phyloP scores from a whole-genome alignment of 1,140 invertebrate genomes.

The Planococcus citri region DNA sequence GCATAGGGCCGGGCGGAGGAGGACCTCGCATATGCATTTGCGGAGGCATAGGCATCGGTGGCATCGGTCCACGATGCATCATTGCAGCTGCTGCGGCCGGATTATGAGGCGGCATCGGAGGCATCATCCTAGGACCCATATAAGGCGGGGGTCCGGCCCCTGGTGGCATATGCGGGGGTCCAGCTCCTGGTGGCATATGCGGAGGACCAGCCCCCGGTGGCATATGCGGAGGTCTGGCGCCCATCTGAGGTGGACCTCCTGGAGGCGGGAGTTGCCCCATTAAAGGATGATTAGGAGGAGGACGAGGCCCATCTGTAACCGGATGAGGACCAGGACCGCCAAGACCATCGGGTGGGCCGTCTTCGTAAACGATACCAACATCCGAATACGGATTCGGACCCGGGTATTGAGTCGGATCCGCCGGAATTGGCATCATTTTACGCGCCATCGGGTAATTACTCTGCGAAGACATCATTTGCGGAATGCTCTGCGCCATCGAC shows the following conservation, averaged over 20 bases:
- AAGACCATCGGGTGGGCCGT: not conserved
- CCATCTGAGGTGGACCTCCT: not conserved
- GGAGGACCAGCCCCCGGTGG: not conserved
- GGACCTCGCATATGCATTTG: not conserved
- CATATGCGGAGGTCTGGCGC: not conserved
- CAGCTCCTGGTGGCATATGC: no score
- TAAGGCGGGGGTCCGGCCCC: no score
- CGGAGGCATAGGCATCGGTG: not conserved
- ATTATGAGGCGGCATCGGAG: not conserved
- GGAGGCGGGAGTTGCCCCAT: not conserved
- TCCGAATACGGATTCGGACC: not conserved
- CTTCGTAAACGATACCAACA: conserved; percentile 2
- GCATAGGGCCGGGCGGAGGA: no score
- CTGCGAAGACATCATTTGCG: not conserved
- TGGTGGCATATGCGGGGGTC: no score
- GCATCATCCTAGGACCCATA: no score
- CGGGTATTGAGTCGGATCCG: not conserved
- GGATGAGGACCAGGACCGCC: not conserved
- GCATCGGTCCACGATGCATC: not conserved
- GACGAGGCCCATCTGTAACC: not conserved
- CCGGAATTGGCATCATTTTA: not conserved
- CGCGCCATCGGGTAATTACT: not conserved
- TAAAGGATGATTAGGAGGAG: not conserved
- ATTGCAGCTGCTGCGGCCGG: no score
- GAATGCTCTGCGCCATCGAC: not conserved